A percentile compares a stretch with the other conserved stretches of the same genome.
These are phyloP conservation scores for Hyaena hyaena DNA, from an alignment of 2,113 vertebrate genomes.

Conservation along the genomic window DNA sequence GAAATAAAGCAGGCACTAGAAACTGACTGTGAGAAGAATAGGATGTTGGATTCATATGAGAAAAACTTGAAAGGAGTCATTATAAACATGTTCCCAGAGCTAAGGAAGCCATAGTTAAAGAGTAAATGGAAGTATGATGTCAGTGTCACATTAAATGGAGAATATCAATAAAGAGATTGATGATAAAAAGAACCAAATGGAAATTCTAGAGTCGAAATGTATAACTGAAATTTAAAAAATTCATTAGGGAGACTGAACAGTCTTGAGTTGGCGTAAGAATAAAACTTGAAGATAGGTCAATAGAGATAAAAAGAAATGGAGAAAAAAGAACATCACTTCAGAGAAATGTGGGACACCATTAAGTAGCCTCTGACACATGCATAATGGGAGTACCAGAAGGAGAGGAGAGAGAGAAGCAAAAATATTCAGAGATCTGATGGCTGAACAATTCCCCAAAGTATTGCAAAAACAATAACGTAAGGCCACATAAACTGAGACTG, in stretches of 20 bases:
- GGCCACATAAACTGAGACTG: background rate
- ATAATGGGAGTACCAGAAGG: background rate
- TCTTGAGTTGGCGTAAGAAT: background rate
- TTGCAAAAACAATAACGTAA: background rate
- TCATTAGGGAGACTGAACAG: background rate
- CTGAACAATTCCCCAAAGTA: background rate
- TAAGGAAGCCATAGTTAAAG: background rate
- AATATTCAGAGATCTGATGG: background rate
- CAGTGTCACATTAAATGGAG: background rate
- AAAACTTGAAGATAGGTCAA: background rate
- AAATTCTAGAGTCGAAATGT: background rate
- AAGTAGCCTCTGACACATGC: background rate
- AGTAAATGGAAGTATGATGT: background rate
- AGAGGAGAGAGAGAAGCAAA: background rate
- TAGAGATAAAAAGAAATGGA: background rate
- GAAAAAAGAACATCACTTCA: background rate
- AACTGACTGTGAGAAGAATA: background rate
- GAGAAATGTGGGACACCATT: background rate
- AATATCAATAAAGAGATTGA: background rate
- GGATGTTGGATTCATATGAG: background rate
- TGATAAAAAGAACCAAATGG: background rate
- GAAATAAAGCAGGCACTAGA: slow-evolving; percentile 12
- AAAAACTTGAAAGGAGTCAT: background rate
- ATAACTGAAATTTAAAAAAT: background rate
- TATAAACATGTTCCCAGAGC: background rate